These are phyloP conservation scores for Polydrusus tereticollis DNA, from an alignment of 2,888 invertebrate species.

Conservation along the genomic window DNA sequence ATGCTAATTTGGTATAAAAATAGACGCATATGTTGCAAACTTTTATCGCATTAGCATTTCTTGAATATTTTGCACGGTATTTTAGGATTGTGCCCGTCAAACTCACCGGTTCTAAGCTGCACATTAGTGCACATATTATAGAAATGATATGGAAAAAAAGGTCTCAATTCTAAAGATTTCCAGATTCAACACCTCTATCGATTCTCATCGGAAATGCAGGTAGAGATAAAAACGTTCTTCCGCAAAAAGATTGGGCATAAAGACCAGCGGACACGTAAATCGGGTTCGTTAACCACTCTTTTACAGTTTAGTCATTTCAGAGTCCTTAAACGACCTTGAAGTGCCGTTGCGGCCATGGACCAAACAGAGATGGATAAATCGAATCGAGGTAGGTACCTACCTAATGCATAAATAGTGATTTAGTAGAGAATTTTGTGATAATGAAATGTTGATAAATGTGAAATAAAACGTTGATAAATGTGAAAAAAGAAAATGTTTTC, in stretches of 20 bases:
- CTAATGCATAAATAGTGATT: no score
- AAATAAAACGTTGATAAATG: no score
- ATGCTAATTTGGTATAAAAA: conserved; percentile 10
- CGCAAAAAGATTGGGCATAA: conserved; percentile 23
- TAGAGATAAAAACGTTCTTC: no score
- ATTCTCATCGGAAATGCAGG: no score
- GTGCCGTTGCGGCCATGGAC: no score
- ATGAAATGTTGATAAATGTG: no score
- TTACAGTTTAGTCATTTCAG: conserved; percentile 44
- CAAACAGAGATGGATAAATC: no score
- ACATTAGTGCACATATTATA: background rate
- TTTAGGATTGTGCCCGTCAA: background rate
- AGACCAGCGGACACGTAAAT: conserved; percentile 4
- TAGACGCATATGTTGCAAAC: background rate
- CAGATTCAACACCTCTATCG: no score
- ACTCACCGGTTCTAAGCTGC: background rate
- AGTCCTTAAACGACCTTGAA: conserved; percentile 48
- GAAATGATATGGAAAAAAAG: background rate
- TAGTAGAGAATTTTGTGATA: no score
- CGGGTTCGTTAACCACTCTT: conserved; percentile 44
- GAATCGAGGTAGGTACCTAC: no score
- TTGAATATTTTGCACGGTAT: background rate
- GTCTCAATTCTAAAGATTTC: background rate
- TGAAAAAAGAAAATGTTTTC: no score
- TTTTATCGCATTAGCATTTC: background rate